Evolutionary conservation across 1,140 invertebrate genomes (phyloP), one percentile per base, ranked within the genome.

Genomic region (Drosophila neocordata): DNA sequence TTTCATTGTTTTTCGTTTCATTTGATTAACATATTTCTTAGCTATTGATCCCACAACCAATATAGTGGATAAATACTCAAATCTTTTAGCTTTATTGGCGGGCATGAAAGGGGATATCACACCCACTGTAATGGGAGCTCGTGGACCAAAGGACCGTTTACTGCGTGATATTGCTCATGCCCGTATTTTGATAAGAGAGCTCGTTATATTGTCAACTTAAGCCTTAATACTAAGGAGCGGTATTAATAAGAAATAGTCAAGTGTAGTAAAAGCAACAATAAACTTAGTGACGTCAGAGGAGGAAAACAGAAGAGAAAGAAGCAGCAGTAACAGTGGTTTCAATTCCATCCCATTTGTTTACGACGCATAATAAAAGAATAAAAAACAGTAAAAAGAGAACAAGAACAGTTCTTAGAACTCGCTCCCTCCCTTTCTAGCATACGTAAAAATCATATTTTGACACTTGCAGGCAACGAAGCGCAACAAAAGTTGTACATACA

Each of bases 101-200:
- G 69, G 76, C 27, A 83, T 87, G 58, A 57, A 57, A 1, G 7
- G 44, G 22, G 69, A 77, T 15, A 11, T 87, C 18, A n/a, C 63
- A 3, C 79, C 79, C 2, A 59, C 83, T 5, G 6, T 31, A 4
- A 62, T 73, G 27, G 83, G 83, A 0, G 18, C 66, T 13, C 79
- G 83, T 35, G 35, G 61, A 0, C 72, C 83, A n/a, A 83, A 73
- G 63, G 83, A 87, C n/a, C 69, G 83, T 4, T 55, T 87, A 5
- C 44, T 79, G 18, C 68, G 79, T 31, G 79, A 87, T 20, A 88
- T 87, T 15, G 69, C 64, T 31, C 76, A 83, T 8, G 83, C 83
- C n/a, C 80, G 83, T 22, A 37, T 73, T 2, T 37, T 77, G 0
- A 66, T 89, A 35, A 62, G 69, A 7, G 69, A 83, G 5, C 27